Conservation (phyloP, 2,797 vertebrate species). For the Meda fulgida region DNA sequence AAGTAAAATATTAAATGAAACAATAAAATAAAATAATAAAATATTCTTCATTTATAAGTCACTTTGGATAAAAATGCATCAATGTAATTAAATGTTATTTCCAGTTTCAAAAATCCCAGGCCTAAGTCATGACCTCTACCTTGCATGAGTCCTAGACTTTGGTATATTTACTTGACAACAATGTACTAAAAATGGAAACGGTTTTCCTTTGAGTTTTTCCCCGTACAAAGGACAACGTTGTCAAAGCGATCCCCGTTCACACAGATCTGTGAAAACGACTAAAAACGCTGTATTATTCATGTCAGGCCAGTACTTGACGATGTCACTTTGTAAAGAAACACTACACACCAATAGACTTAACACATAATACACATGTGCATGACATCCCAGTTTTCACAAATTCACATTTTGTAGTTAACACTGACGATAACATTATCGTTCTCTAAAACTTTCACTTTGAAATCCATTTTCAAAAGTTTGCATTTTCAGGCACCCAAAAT, state of each 20-base stretch:
- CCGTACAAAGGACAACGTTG: not conserved
- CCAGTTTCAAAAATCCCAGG: not conserved
- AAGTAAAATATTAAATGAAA: not conserved
- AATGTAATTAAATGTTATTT: not conserved
- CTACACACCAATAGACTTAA: not conserved
- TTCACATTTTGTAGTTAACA: not conserved
- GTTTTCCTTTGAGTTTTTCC: not conserved
- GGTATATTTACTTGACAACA: not conserved
- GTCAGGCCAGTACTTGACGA: not conserved
- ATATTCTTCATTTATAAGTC: not conserved
- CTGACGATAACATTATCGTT: not conserved
- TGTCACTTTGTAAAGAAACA: not conserved
- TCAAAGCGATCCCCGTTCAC: not conserved
- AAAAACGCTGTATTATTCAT: not conserved
- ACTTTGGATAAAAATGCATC: not conserved
- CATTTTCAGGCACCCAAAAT: not conserved
- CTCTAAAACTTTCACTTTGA: not conserved
- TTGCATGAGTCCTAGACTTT: not conserved
- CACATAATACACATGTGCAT: not conserved
- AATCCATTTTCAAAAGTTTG: not conserved
- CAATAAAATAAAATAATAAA: not conserved
- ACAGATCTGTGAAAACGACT: not conserved
- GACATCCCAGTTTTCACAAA: not conserved
- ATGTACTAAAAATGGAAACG: not conserved
- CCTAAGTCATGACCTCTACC: not conserved